These are phyloP conservation scores for Callipepla californica DNA, from an alignment of 2,113 vertebrate species.

Conservation along the genomic window DNA sequence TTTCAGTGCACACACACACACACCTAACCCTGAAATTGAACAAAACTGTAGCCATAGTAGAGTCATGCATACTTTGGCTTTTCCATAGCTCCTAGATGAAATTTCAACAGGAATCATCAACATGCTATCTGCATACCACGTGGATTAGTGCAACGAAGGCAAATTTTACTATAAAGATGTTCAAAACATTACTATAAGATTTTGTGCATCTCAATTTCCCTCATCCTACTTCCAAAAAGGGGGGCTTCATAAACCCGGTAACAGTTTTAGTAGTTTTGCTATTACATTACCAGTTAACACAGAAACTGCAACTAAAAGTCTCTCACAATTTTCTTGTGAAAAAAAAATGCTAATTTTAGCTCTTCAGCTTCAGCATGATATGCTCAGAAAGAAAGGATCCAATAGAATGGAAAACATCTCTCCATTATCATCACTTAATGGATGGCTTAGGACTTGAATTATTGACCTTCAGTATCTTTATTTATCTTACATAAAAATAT, in stretches of 20 bases:
- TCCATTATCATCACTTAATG: background rate
- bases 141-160: background rate
- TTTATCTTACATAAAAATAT: background rate
- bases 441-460: background rate
- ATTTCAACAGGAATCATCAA: background rate
- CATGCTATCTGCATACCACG: background rate
- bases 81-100: background rate
- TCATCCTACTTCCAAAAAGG: background rate
- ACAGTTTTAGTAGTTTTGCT: background rate
- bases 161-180: background rate
- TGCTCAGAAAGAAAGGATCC: background rate
- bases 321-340: background rate
- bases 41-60: background rate
- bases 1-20: background rate
- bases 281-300: background rate
- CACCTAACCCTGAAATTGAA: fast-evolving
- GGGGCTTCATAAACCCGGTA: background rate
- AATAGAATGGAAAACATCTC: background rate
- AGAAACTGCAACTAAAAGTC: background rate
- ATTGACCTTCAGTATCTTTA: background rate
- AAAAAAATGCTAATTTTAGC: background rate
- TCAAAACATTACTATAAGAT: background rate
- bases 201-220: background rate
- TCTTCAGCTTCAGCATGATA: background rate
- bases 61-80: background rate